Evolutionary conservation across 2,888 invertebrate species (phyloP).

Genomic region (Thecocarcelia acutangulata): DNA sequence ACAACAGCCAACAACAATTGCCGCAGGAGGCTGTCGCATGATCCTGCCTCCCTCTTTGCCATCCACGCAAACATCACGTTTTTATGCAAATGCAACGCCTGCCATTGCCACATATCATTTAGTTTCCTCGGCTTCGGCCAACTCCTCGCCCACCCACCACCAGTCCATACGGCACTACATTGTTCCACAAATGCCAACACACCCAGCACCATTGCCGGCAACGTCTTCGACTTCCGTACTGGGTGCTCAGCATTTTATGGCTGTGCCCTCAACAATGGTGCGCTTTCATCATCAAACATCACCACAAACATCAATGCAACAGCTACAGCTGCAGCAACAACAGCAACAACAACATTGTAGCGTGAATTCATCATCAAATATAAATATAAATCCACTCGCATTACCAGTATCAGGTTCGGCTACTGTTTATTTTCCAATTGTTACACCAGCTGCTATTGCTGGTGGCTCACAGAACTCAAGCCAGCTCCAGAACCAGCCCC

Average conservation of each 20-base stretch:
- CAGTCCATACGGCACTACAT: conserved; percentile 66
- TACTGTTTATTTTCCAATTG: conserved; percentile 80
- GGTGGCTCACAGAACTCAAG: conserved; percentile 24
- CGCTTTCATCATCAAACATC: conserved; percentile 73
- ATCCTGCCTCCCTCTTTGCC: conserved; percentile 27
- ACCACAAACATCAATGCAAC: conserved; percentile 62
- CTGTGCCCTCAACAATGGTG: conserved; percentile 77
- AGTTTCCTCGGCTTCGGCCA: conserved; percentile 66
- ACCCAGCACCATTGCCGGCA: conserved; percentile 61
- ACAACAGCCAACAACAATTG: conserved; percentile 50
- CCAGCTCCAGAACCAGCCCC: too few relatives aligned
- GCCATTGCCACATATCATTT: conserved; percentile 71
- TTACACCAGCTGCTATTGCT: conserved; percentile 71
- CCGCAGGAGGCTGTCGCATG: conserved; percentile 59
- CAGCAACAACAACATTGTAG: conserved; percentile 61
- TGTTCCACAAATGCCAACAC: conserved; percentile 68
- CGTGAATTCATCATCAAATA: conserved; percentile 61
- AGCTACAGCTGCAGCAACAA: conserved; percentile 63
- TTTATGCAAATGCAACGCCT: conserved; percentile 63
- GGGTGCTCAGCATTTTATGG: conserved; percentile 75
- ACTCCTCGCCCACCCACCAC: conserved; percentile 71
- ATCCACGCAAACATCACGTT: conserved; percentile 53
- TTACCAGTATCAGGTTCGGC: conserved; percentile 74
- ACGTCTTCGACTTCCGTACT: conserved; percentile 65
- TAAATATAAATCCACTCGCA: conserved; percentile 66